Evolutionary conservation across 2,888 invertebrate genomes (phyloP).

Genomic region (Polylopha cassiicola): DNA sequence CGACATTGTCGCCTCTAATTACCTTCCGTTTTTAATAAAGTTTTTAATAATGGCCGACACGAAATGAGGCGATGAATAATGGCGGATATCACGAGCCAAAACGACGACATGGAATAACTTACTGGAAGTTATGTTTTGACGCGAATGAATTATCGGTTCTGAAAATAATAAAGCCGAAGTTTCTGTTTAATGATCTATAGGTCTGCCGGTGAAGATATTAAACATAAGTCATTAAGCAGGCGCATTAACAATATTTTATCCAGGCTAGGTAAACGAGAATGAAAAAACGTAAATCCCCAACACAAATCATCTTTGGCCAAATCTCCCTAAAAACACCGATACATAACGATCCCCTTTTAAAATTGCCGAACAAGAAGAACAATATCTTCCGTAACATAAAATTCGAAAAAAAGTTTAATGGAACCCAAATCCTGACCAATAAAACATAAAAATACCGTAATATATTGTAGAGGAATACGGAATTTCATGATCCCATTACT

Average conservation of each 20-base stretch:
- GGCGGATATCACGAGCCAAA: conserved; percentile 18
- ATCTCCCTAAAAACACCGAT: conserved; percentile 35
- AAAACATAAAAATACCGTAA: conserved; percentile 27
- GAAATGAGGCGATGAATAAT: conserved; percentile 22
- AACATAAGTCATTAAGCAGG: no score
- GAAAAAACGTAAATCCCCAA: no score
- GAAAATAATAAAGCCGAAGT: conserved; percentile 12
- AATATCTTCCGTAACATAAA: conserved; percentile 29
- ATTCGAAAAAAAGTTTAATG: conserved; percentile 28
- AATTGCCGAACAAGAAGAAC: conserved; percentile 34
- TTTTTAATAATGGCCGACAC: conserved; percentile 21
- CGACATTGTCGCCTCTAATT: conserved; percentile 31
- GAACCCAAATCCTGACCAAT: conserved; percentile 27
- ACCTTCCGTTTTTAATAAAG: conserved; percentile 28
- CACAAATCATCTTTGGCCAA: conserved; percentile 24
- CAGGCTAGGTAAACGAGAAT: no score
- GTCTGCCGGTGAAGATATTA: no score
- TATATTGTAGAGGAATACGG: conserved; percentile 27
- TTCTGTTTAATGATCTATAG: no score
- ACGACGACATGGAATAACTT: conserved; percentile 16
- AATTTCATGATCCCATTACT: conserved; percentile 58
- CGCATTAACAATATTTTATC: no score
- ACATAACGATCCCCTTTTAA: conserved; percentile 25
- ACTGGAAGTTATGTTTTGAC: conserved; percentile 9
- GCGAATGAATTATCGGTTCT: conserved; percentile 15